These are phyloP conservation scores for Phymastichus coffea DNA, from an alignment of 1,140 invertebrate species.

Conservation along the genomic window DNA sequence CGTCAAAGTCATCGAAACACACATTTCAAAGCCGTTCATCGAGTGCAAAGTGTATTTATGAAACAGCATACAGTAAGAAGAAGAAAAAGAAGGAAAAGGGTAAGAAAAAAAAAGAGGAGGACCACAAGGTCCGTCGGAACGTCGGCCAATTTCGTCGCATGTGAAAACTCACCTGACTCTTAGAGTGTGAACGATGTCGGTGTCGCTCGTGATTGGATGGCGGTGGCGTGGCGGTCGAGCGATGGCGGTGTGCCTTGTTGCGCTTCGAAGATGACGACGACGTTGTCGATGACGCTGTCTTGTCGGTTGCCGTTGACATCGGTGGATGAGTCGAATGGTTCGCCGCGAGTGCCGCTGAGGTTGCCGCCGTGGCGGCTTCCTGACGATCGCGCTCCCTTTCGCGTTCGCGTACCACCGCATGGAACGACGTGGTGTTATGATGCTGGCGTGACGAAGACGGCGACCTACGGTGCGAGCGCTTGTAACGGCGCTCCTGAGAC, in stretches of 20 bases:
- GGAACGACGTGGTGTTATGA: too few relatives aligned
- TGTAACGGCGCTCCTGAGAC: conserved; percentile 63
- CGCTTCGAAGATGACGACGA: neutral
- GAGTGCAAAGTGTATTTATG: too few relatives aligned
- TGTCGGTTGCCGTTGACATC: neutral
- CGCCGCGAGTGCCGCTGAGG: neutral
- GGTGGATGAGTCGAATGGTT: neutral
- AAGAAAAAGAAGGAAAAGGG: too few relatives aligned
- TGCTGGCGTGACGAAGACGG: conserved; percentile 52
- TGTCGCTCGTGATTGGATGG: conserved; percentile 30
- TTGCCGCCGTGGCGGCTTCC: neutral
- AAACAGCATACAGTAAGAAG: too few relatives aligned
- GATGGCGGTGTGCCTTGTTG: neutral
- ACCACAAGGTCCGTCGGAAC: too few relatives aligned
- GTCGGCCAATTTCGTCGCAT: too few relatives aligned
- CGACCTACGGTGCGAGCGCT: conserved; percentile 63
- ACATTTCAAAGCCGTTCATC: too few relatives aligned
- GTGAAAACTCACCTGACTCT: conserved; percentile 51
- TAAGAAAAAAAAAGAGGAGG: too few relatives aligned
- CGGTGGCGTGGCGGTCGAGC: neutral
- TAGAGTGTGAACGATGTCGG: conserved; percentile 28
- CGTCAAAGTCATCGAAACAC: too few relatives aligned
- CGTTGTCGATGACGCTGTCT: neutral
- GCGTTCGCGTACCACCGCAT: conserved; percentile 37
- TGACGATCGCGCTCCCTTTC: conserved; percentile 26